Conservation (phyloP, 2,888 invertebrate species). For the Homarus gammarus region DNA sequence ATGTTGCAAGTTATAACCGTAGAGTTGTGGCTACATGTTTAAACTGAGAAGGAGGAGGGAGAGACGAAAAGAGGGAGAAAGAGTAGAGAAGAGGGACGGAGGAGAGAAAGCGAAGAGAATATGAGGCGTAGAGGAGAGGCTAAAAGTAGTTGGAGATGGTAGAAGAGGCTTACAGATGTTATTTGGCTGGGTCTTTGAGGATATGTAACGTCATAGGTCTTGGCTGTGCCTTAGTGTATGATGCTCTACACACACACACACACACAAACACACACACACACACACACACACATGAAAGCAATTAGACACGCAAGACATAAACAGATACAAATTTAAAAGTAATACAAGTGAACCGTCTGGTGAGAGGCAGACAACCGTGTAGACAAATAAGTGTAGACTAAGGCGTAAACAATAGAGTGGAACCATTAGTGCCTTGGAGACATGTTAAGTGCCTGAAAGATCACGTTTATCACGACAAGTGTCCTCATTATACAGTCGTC, state of each 20-base stretch:
- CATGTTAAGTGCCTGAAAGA: conserved; percentile 22
- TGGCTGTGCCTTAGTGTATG: no score
- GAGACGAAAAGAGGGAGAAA: neutral
- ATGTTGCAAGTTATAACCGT: neutral
- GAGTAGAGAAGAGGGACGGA: neutral
- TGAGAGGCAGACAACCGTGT: neutral
- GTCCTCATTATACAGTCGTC: conserved; percentile 36
- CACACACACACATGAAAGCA: neutral
- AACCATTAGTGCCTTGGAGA: conserved; percentile 3
- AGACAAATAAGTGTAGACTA: neutral
- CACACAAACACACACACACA: no score
- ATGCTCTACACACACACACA: conserved; percentile 16
- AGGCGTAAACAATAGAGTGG: neutral
- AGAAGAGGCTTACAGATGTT: no score
- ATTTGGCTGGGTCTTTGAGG: no score
- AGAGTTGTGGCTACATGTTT: neutral
- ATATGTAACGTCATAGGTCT: no score
- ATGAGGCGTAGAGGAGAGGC: neutral
- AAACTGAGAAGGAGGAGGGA: neutral
- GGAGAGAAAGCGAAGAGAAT: neutral
- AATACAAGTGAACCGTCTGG: no score
- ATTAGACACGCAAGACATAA: neutral
- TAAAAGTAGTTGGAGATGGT: neutral
- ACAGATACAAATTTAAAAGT: no score
- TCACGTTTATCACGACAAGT: conserved; percentile 31